A percentile compares a stretch with the other conserved stretches of the same genome.
phyloP scores from a whole-genome alignment of 2,888 invertebrate species.

The Falcaria lacertinaria region DNA sequence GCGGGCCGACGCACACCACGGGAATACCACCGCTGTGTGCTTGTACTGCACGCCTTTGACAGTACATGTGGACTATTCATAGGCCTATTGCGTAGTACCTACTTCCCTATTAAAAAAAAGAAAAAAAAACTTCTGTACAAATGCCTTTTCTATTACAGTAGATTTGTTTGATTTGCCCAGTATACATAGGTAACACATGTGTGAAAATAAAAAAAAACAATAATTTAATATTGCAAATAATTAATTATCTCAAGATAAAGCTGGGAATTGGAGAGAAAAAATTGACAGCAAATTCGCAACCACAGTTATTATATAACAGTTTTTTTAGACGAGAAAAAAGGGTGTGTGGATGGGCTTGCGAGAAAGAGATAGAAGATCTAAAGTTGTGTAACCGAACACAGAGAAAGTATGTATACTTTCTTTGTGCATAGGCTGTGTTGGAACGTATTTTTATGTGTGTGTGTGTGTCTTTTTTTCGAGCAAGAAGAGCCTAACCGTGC shows the following conservation, averaged over 20 bases:
- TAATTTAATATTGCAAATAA: conserved; percentile 8
- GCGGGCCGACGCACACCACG: conserved; percentile 48
- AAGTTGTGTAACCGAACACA: conserved; percentile 75
- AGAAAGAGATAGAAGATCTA: conserved; percentile 49
- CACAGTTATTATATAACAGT: conserved; percentile 79
- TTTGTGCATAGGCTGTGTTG: conserved; percentile 39
- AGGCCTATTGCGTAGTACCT: conserved; percentile 31
- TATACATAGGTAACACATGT: too few relatives aligned
- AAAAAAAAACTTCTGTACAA: neutral
- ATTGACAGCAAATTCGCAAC: conserved; percentile 72
- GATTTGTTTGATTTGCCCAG: too few relatives aligned
- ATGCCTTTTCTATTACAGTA: too few relatives aligned
- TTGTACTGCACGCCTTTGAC: conserved; percentile 62
- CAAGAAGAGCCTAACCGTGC: conserved; percentile 60
- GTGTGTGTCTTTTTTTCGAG: conserved; percentile 57
- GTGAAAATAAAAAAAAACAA: too few relatives aligned
- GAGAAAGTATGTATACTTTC: conserved; percentile 76
- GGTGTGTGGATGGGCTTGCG: conserved; percentile 26
- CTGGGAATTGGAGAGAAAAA: conserved; percentile 71
- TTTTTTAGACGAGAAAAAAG: conserved; percentile 43
- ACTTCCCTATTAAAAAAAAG: neutral
- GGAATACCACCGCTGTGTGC: conserved; percentile 4
- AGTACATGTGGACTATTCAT: conserved; percentile 61
- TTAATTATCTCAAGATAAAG: conserved; percentile 33
- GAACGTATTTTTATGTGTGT: conserved; percentile 32